A percentile compares a stretch with the other conserved stretches of the same genome.
These are phyloP conservation scores for Noctua janthina DNA, from an alignment of 2,888 invertebrate genomes.

Conservation along the genomic window DNA sequence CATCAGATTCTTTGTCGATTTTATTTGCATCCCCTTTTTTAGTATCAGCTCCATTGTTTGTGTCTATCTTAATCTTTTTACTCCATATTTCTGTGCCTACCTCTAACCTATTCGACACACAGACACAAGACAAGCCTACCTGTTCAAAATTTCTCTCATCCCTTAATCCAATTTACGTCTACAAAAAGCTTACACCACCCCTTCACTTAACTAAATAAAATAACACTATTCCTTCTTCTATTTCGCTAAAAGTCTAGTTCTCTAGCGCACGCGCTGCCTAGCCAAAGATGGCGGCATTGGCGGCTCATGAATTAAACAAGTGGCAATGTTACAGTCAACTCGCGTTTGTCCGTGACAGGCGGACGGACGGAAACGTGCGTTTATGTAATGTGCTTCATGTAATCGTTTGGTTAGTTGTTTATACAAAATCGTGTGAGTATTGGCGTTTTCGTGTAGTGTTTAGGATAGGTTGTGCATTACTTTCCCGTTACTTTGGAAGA, in stretches of 20 bases:
- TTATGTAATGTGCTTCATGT: slow-evolving; percentile 62
- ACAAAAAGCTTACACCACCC: not conserved
- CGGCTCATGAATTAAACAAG: slow-evolving; percentile 68
- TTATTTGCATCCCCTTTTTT: not conserved
- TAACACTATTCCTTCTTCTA: slow-evolving; percentile 19
- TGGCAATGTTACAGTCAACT: slow-evolving; percentile 52
- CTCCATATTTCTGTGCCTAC: not conserved
- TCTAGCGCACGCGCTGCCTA: slow-evolving; percentile 50
- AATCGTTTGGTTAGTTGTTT: slow-evolving; percentile 53
- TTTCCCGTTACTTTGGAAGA: not conserved
- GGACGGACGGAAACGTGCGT: slow-evolving; percentile 67
- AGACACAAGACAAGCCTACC: not conserved
- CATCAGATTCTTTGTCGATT: not conserved
- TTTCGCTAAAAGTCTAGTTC: slow-evolving; percentile 47
- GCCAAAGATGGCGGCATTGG: slow-evolving; percentile 61
- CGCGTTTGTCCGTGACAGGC: slow-evolving; percentile 65
- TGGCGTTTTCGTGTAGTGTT: not conserved
- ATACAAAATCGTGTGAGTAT: slow-evolving; percentile 20
- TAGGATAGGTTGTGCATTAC: slow-evolving; percentile 1
- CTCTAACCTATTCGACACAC: not conserved
- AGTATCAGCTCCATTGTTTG: not conserved
- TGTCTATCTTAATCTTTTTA: not conserved
- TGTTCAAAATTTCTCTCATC: slow-evolving; percentile 9
- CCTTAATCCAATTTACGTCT: slow-evolving; percentile 11
- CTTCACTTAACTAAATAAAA: slow-evolving; percentile 36